A percentile compares a stretch with the other conserved stretches of the same genome.
phyloP scores from a whole-genome alignment of 2,113 vertebrate species.

The Balaenoptera acutorostrata region DNA sequence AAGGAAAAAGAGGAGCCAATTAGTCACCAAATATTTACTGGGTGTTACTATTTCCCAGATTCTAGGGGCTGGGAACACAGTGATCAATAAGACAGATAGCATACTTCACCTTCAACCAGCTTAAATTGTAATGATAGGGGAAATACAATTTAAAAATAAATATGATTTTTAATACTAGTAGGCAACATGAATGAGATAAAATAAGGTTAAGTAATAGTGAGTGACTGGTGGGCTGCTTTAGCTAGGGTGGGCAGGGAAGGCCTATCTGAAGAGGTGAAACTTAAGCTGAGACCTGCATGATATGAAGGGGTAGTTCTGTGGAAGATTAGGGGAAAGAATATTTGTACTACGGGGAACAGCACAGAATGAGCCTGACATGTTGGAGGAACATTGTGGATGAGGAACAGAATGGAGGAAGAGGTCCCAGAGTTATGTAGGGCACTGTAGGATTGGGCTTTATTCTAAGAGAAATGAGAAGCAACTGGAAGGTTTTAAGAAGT shows the following conservation, averaged over 20 bases:
- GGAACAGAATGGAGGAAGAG: neutral
- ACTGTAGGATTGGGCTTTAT: neutral
- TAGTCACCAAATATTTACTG: neutral
- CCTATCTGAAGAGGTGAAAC: neutral
- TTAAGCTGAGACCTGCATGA: neutral
- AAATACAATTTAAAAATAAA: neutral
- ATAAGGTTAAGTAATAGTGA: neutral
- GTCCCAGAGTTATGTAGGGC: neutral
- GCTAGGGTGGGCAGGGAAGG: neutral
- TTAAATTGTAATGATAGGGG: neutral
- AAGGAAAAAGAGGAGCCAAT: neutral
- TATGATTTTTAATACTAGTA: neutral
- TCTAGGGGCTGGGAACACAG: neutral
- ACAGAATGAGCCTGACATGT: neutral
- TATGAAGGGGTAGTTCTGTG: neutral
- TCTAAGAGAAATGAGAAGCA: neutral
- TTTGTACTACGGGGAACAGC: neutral
- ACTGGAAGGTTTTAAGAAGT: neutral
- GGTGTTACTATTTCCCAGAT: neutral
- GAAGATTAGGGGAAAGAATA: neutral
- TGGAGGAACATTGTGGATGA: neutral
- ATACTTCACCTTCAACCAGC: neutral
- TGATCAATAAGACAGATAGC: neutral
- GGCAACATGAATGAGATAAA: neutral
- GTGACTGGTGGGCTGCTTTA: neutral